Base-by-base conservation (phyloP, 2,888 invertebrate species). In the Perizoma affinitatum region DNA sequence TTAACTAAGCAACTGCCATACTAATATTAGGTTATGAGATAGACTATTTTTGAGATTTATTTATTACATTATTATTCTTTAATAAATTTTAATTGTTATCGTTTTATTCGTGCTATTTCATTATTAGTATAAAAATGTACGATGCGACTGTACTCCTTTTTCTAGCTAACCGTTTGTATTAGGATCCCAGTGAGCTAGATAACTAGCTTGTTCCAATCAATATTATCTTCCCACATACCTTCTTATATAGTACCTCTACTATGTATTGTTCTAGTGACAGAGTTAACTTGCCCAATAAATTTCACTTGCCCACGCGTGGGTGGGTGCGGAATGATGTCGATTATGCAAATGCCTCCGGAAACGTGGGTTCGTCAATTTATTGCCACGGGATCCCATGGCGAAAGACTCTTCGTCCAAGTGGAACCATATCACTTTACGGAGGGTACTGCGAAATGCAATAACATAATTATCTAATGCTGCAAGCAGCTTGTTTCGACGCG, bases 41-140 rank as follows among this genome's bases (percentile, higher is more conserved):
- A 79, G 79, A 84, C 61, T 71, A 75, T 81, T 83, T 80, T 84
- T 82, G 83, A 85, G 83, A 84, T 85, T 81, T 81, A 79, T 79
- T 80, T 82, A 80, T 80, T 80, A 64, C 74, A 63, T 54, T 80
- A 79, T 83, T 81, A 82, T 78, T 82, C 80, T 78, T 74, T 84
- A 90, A 90, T 90, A 90, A 90, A 90, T 78, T 83, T 79, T 82
- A 79, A 76, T 82, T 87, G 89, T 90, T 91, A 82, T 83, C 76
- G 88, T 90, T 90, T 65, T 66, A 56, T 72, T 65, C 49, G 61
- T 76, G 45, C 67, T 75, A 71, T 78, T 78, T 79, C 74, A 38
- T 38, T 38, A 4, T 38, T 38, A 4, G 38, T 38, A 3, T 38
- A 38, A 38, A 38, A 38, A 38, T 38, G 0, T 1, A 38, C 5